Evolutionary conservation across 2,113 vertebrate genomes (phyloP), one percentile per base, ranked within the genome.

Genomic region (Clarias batrachus): DNA sequence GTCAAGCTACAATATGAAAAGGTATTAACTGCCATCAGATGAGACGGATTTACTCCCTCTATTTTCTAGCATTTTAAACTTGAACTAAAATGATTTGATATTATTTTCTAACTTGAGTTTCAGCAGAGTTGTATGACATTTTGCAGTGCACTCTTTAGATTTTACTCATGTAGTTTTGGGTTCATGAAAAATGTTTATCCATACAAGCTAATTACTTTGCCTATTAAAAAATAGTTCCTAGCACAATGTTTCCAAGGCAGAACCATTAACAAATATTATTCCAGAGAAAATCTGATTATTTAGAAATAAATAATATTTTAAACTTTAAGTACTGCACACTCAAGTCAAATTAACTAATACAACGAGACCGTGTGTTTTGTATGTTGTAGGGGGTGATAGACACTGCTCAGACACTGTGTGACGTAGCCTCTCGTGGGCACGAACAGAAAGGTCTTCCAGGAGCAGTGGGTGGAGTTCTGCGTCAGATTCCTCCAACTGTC

Each of bases 361-460:
- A 41, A 17, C 0, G 3, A n/a, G 54, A 9, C 68, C 9, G n/a
- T 88, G 73, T 76, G 30, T 84, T 48, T 79, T 88, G 19, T 83
- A 5, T 85, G 88, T 88, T 86, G 0, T 91, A 97, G 97, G 97
- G 97, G 37, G 94, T 98, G 88, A 96, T 97, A 14, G 97, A 97
- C 91, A 97, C 97, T 0, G 97, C 97, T 60, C 97, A 97, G 93
- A 97, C 96, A 41, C 94, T 97, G 90, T 97, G 96, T 4, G 96
- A 97, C 0, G 97, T 98, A 86, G 97, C 97, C 0, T 94, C 96
- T 0, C 95, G 97, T 0, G 97, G 97, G 33, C 97, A 97, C 0
- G 96, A 98, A 87, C 97, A 98, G 92, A 98, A 97, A 89, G 97
- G 97, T 82, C 93, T 98, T 89, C 96, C 97, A 0, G 97, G 97